Evolutionary conservation across 2,888 invertebrate genomes (phyloP).

Genomic region (Thyatira batis): DNA sequence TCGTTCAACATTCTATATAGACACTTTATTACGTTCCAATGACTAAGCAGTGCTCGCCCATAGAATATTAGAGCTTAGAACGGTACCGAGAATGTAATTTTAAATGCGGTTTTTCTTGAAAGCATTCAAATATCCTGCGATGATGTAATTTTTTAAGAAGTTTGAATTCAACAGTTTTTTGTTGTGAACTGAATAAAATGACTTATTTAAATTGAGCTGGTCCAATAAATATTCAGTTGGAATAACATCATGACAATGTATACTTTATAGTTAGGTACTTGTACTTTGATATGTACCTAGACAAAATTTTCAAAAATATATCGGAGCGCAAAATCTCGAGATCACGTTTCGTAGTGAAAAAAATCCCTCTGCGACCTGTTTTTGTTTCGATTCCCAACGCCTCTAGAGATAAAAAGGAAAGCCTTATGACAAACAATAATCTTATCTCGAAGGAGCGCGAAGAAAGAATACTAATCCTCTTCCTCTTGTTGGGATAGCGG

Average conservation of each 20-base stretch:
- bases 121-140: background rate
- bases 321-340: background rate
- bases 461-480: constrained; percentile 8
- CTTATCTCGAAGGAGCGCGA: constrained; percentile 7
- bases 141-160: no score
- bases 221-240: no score
- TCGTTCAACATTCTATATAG: background rate
- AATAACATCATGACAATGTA: no score
- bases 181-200: no score
- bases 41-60: background rate
- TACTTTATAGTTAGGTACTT: background rate
- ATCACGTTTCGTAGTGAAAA: background rate
- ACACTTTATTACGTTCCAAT: background rate
- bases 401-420: background rate
- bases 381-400: background rate
- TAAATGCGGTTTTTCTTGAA: background rate
- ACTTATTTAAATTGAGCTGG: no score
- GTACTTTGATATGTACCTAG: background rate
- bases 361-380: background rate
- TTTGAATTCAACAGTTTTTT: no score
- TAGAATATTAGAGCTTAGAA: background rate
- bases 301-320: background rate
- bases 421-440: constrained; percentile 7
- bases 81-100: background rate
- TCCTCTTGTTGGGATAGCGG: constrained; percentile 5